phyloP scores from a whole-genome alignment of 2,113 vertebrate species.

The Sus scrofa region T2T-Sscrofa CM000812.6:160128501-160129000 shows the following conservation, averaged over 20 bases:
- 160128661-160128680: neutral
- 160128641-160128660: constrained; percentile 76
- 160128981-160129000: constrained; percentile 79
- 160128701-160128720: constrained; percentile 65
- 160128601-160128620: constrained; percentile 79
- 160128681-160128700: constrained; percentile 36
- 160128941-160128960: constrained; percentile 87
- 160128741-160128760: constrained; percentile 10
- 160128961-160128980: constrained; percentile 68
- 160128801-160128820: neutral
- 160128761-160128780: constrained; percentile 44
- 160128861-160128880: constrained; percentile 79
- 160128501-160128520: constrained; percentile 83
- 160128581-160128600: constrained; percentile 87
- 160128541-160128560: constrained; percentile 86
- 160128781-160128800: constrained; percentile 25
- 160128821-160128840: constrained; percentile 65
- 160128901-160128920: constrained; percentile 82
- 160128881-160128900: constrained; percentile 83
- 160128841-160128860: constrained; percentile 77
- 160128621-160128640: constrained; percentile 77
- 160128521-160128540: constrained; percentile 85
- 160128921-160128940: constrained; percentile 85
- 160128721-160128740: constrained; percentile 74
- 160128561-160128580: constrained; percentile 89